Conservation (phyloP, 2,113 vertebrate species). For the Xyliphius kryptos region DNA sequence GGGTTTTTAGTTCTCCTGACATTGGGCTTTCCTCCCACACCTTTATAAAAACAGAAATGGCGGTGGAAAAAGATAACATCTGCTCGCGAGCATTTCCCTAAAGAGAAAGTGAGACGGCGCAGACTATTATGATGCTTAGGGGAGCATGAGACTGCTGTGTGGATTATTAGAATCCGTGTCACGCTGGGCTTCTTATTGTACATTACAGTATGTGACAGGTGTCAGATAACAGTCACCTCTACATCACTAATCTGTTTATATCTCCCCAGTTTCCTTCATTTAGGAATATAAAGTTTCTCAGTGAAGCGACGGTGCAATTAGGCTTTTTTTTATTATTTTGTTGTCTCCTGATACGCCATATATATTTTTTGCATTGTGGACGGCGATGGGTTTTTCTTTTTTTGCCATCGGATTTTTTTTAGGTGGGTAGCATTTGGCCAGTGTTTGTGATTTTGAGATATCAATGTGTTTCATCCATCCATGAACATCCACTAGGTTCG, state of each 20-base stretch:
- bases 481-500: too few species aligned
- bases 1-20: not conserved
- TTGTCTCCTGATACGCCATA: too few species aligned
- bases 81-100: constrained; percentile 1
- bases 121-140: constrained; percentile 19
- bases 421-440: too few species aligned
- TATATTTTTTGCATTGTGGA: too few species aligned
- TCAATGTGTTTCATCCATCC: too few species aligned
- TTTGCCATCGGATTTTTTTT: too few species aligned
- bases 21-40: not conserved
- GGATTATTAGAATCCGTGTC: constrained; percentile 29
- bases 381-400: too few species aligned
- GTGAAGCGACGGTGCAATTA: constrained; percentile 1
- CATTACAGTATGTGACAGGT: constrained; percentile 1
- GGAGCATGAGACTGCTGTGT: constrained; percentile 29
- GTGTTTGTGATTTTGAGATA: too few species aligned
- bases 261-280: not conserved
- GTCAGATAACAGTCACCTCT: constrained; percentile 6
- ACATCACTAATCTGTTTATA: constrained; percentile 1
- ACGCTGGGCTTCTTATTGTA: constrained; percentile 16
- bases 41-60: constrained; percentile 8
- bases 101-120: constrained; percentile 23
- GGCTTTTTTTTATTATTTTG: not conserved
- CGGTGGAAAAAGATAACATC: constrained; percentile 20
- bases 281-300: not conserved